Conservation (phyloP, 1,140 invertebrate genomes). For the Microplitis demolitor region DNA sequence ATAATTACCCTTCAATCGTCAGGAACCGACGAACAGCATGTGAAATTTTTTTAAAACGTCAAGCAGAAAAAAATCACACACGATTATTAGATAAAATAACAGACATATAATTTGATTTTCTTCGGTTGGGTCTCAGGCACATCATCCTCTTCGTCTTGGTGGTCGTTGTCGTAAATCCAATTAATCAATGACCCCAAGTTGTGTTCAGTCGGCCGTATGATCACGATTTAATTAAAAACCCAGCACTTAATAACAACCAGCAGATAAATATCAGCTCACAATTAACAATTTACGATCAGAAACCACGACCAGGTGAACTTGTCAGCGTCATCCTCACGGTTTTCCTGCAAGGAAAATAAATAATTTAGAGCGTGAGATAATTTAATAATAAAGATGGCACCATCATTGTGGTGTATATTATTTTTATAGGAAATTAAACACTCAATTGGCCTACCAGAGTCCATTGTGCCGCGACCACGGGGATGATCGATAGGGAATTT, state of each 20-base stretch:
- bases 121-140: slow-evolving; percentile 29
- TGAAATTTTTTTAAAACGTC: slow-evolving; percentile 1
- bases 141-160: slow-evolving; percentile 6
- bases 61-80: slow-evolving; percentile 1
- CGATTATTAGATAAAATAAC: not conserved
- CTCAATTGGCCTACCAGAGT: not conserved
- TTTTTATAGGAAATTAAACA: too few species aligned
- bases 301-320: too few species aligned
- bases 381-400: too few species aligned
- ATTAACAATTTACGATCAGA: too few species aligned
- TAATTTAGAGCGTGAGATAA: too few species aligned
- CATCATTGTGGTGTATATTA: too few species aligned
- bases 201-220: too few species aligned
- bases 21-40: slow-evolving; percentile 29
- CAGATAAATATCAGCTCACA: too few species aligned
- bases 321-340: not conserved
- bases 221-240: not conserved
- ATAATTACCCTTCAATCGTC: slow-evolving; percentile 25
- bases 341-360: not conserved
- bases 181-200: not conserved
- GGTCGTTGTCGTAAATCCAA: not conserved
- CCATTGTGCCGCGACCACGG: not conserved
- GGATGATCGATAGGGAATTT: slow-evolving; percentile 11
- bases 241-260: not conserved
- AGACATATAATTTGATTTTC: slow-evolving; percentile 24